Base-by-base conservation (phyloP, 2,888 invertebrate genomes). In the Trypoxylon attenuatum region DNA sequence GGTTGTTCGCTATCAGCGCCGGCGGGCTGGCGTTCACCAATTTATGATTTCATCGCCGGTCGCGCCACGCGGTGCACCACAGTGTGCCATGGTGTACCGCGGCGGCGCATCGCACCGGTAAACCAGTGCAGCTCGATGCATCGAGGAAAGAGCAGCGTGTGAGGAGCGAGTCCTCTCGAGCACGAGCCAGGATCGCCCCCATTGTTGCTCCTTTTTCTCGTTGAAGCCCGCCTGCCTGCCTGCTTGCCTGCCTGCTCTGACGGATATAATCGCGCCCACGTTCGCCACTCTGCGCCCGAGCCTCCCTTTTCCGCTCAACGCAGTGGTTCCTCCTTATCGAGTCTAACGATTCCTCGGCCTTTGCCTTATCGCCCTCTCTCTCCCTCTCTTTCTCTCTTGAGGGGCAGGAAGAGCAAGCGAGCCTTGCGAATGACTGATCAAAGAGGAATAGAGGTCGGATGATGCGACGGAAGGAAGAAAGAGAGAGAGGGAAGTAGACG, bases 11-110 rank as follows among this genome's bases (percentile, higher is more conserved):
- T 82, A 83, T 83, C 83, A 82, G 81, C 79, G 83, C 83, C 83
- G 79, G 83, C 78, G 83, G 82, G 80, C 79, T 73, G 73, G 77
- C 78, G 79, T 83, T 79, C 77, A 69, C 82, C 82, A 81, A 83
- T 83, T 83, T 83, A 83, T 83, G 83, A 83, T 83, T 83, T 83
- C 82, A 83, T 82, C 81, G 82, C 80, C 76, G 77, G 78, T 69
- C 69, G 71, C 60, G 73, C 77, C 74, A n/a, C n/a, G n/a, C n/a
- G n/a, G n/a, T n/a, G n/a, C n/a, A n/a, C n/a, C n/a, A n/a, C n/a
- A n/a, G 75, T 67, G 77, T 59, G 74, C 73, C 64, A 65, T 54
- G 69, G 71, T n/a, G n/a, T n/a, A n/a, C n/a, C n/a, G n/a, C n/a
- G n/a, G 75, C 65, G 77, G 56, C 71, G 72, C 64, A 65, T 54